Conservation (phyloP, 2,888 invertebrate genomes). For the Anoncus sp. region DNA sequence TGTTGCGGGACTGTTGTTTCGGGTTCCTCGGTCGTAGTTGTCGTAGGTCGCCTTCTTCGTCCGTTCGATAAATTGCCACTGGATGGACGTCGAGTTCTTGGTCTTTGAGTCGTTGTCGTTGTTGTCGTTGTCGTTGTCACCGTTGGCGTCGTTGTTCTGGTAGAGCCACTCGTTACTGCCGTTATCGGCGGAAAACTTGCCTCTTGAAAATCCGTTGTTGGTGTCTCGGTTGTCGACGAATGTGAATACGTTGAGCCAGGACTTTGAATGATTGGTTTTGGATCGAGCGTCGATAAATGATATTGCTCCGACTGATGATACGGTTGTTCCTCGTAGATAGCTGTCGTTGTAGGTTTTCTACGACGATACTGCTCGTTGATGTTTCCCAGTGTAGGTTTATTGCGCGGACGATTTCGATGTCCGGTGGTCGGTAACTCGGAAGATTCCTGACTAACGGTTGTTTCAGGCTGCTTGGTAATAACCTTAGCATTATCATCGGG, state of each 20-base stretch:
- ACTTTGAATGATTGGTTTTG: constrained; percentile 51
- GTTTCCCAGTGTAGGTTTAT: constrained; percentile 25
- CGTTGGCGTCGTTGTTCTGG: constrained; percentile 17
- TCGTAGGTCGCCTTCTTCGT: constrained; percentile 53
- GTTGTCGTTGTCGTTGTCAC: constrained; percentile 61
- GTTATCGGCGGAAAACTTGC: constrained; percentile 51
- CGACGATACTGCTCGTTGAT: constrained; percentile 36
- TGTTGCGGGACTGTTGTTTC: constrained; percentile 45
- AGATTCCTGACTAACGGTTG: constrained; percentile 5
- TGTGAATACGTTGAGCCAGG: constrained; percentile 26
- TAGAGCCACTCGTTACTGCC: constrained; percentile 39
- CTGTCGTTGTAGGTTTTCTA: constrained; percentile 57
- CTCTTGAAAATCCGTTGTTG: constrained; percentile 41
- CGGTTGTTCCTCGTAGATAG: constrained; percentile 47
- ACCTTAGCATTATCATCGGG: constrained; percentile 1
- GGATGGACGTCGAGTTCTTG: constrained; percentile 56
- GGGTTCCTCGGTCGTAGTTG: constrained; percentile 62
- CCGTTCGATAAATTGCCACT: constrained; percentile 20
- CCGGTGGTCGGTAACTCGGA: constrained; percentile 49
- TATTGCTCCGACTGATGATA: constrained; percentile 43
- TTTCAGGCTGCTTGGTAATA: constrained; percentile 31
- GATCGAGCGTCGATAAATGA: constrained; percentile 40
- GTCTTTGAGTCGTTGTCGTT: constrained; percentile 44
- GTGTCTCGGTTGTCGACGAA: constrained; percentile 38
- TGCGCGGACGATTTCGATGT: constrained; percentile 58